These are phyloP conservation scores for Hofmannophila pseudospretella DNA, from an alignment of 2,888 invertebrate genomes.

Conservation along the genomic window DNA sequence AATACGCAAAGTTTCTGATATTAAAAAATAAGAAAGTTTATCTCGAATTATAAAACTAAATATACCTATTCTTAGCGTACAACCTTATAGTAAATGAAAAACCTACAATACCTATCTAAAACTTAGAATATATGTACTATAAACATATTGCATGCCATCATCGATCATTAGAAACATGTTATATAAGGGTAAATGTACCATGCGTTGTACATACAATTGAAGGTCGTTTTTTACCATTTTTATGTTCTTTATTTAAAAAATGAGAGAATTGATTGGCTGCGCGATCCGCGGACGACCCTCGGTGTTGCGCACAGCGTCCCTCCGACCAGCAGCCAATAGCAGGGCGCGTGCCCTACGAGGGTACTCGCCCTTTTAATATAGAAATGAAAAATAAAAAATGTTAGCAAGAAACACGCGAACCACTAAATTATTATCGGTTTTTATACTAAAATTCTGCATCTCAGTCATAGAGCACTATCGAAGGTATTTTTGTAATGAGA, in stretches of 20 bases:
- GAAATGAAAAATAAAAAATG: conserved; percentile 28
- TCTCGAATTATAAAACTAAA: too few species aligned
- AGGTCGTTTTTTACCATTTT: conserved; percentile 63
- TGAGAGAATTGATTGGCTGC: conserved; percentile 75
- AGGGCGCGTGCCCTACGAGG: conserved; percentile 37
- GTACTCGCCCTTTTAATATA: conserved; percentile 60
- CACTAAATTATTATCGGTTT: conserved; percentile 6
- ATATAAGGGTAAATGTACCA: conserved; percentile 43
- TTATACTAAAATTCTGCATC: neutral
- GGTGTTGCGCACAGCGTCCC: conserved; percentile 44
- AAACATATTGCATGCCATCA: too few species aligned
- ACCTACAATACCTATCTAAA: too few species aligned
- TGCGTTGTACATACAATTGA: conserved; percentile 41
- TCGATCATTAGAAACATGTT: conserved; percentile 10
- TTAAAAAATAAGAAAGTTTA: too few species aligned
- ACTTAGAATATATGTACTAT: too few species aligned
- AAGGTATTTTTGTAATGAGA: too few species aligned
- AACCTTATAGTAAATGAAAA: too few species aligned
- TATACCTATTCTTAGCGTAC: too few species aligned
- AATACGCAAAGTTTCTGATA: too few species aligned
- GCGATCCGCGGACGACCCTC: conserved; percentile 42
- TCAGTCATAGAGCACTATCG: too few species aligned
- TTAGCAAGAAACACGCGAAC: conserved; percentile 20
- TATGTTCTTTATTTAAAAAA: conserved; percentile 73
- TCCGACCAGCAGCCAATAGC: conserved; percentile 48